Conservation (phyloP, 2,113 vertebrate species). For the Limnothrissa miodon region DNA sequence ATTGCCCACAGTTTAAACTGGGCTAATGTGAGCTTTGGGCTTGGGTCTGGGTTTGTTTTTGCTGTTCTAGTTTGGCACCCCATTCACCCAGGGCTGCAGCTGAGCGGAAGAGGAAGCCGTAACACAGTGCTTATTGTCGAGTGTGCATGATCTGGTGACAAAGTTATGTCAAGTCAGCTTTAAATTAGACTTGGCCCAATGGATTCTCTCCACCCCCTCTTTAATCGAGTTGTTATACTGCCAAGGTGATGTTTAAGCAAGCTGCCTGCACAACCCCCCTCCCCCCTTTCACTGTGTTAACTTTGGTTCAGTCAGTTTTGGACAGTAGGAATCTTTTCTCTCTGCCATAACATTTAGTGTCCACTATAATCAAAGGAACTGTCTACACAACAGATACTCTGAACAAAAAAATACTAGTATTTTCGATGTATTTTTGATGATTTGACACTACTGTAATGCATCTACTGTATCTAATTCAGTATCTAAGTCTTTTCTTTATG, state of each 20-base stretch:
- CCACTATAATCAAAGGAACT: too few relatives aligned
- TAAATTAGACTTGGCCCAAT: constrained; percentile 11
- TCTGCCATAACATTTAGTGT: too few relatives aligned
- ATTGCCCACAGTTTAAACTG: too few relatives aligned
- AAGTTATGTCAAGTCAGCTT: constrained; percentile 33
- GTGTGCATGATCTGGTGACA: constrained; percentile 28
- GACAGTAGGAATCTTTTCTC: too few relatives aligned
- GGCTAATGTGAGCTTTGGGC: not conserved
- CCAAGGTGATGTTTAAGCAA: constrained; percentile 46
- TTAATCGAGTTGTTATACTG: constrained; percentile 6
- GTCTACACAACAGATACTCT: too few relatives aligned
- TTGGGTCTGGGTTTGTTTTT: constrained; percentile 5
- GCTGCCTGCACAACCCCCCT: constrained; percentile 16
- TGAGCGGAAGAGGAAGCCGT: constrained; percentile 31
- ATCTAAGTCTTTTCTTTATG: too few relatives aligned
- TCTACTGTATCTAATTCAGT: too few relatives aligned
- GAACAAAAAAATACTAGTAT: too few relatives aligned
- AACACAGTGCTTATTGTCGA: constrained; percentile 44
- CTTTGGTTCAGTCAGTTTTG: too few relatives aligned
- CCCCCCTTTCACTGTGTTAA: too few relatives aligned
- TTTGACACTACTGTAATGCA: too few relatives aligned
- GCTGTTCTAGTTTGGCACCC: not conserved
- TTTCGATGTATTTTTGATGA: too few relatives aligned
- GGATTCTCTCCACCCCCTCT: not conserved
- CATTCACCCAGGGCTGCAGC: constrained; percentile 1